Percentiles rank a stretch among this genome's conserved stretches.
Evolutionary conservation across 1,140 invertebrate genomes (phyloP).

Genomic region (Heterodera carotae): DNA sequence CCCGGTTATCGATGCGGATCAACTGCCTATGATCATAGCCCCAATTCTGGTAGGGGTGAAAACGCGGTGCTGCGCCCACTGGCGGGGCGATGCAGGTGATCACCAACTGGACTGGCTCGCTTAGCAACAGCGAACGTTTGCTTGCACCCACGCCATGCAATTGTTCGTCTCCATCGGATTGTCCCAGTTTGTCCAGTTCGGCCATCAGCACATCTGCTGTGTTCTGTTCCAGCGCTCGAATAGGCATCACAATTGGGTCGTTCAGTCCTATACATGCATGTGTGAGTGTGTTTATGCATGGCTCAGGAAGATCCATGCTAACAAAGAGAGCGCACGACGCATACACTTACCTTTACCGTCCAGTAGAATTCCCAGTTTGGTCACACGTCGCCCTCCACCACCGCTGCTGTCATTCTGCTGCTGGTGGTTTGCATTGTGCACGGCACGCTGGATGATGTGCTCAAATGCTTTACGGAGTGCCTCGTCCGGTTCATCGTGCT

Average conservation of each 20-base stretch:
- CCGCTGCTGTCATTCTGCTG: too few relatives aligned
- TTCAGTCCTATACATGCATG: not conserved
- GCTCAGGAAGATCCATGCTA: not conserved
- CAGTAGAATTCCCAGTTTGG: not conserved
- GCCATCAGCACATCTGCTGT: not conserved
- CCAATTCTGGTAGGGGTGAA: not conserved
- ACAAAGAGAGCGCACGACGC: too few relatives aligned
- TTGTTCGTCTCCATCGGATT: not conserved
- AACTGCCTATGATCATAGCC: not conserved
- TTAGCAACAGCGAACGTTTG: not conserved
- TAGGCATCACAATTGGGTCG: not conserved
- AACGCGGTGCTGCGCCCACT: not conserved
- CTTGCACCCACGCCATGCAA: not conserved
- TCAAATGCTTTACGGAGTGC: not conserved
- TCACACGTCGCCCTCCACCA: not conserved
- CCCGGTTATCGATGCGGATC: not conserved
- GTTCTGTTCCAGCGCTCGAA: not conserved
- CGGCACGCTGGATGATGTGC: not conserved
- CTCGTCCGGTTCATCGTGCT: not conserved
- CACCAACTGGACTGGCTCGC: not conserved
- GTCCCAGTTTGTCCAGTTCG: not conserved
- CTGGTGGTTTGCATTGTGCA: not conserved
- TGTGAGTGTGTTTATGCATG: not conserved
- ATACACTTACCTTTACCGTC: not conserved
- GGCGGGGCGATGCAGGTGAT: not conserved